Percentiles rank a stretch among this genome's conserved stretches.
phyloP scores from a whole-genome alignment of 2,113 vertebrate species.

The Chaetura pelagica region DNA sequence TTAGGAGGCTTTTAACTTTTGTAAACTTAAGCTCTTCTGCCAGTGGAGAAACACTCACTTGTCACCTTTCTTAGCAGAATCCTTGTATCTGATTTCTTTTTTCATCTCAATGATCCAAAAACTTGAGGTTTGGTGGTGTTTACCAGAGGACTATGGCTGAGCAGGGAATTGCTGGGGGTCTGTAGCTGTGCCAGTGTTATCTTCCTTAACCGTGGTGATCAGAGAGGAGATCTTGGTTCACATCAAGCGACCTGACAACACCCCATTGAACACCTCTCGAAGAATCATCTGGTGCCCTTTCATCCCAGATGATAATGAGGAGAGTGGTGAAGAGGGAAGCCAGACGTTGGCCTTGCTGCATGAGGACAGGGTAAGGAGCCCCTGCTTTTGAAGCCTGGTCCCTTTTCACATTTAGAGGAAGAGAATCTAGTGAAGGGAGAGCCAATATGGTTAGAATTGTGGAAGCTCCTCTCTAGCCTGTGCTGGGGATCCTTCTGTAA shows the following conservation, averaged over 20 bases:
- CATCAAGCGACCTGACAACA: slow-evolving; percentile 86
- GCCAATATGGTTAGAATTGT: accelerated
- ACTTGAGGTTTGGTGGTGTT: not conserved
- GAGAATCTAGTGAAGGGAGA: not conserved
- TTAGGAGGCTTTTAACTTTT: not conserved
- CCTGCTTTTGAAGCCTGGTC: accelerated
- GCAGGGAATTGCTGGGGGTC: not conserved
- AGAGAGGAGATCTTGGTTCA: slow-evolving; percentile 94
- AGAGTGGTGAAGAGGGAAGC: slow-evolving; percentile 87
- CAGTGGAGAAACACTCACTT: not conserved
- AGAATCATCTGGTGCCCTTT: slow-evolving; percentile 98
- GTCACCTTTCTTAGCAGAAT: not conserved
- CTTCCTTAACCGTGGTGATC: slow-evolving; percentile 74
- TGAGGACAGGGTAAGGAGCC: slow-evolving; percentile 87
- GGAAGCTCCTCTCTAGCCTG: not conserved
- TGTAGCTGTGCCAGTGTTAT: not conserved
- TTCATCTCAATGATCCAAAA: not conserved
- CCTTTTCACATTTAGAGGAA: not conserved
- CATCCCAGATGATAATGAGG: slow-evolving; percentile 93
- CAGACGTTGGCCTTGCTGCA: slow-evolving; percentile 92
- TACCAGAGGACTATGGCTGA: not conserved
- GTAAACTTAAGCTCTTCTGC: not conserved
- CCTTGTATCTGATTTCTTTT: not conserved
- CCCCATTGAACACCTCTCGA: slow-evolving; percentile 86
- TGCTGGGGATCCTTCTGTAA: not conserved